Base-by-base conservation (phyloP, 2,113 vertebrate genomes). In the Catharus fuscescens region DNA sequence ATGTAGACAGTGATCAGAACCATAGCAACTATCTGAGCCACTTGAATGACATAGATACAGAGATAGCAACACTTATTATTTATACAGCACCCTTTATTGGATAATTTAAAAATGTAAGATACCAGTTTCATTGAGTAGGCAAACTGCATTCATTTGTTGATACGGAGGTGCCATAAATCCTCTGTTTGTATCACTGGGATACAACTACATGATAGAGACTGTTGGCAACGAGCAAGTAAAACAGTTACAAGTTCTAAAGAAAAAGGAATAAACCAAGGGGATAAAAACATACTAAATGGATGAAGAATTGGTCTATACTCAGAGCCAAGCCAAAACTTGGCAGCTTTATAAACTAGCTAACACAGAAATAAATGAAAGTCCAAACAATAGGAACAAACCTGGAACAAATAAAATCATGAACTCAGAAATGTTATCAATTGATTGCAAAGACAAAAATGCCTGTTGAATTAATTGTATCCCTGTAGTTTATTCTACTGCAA, bases 51-150 rank as follows among this genome's bases (percentile, higher is more conserved):
- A 64, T 64, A 90, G 88, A 90, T 71, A 73, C 36, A 78, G 87
- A 90, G 86, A 88, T 78, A 93, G 61, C 56, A 71, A 85, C 66
- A 67, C 71, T 77, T 56, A 31, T 88, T 88, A 95, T 86, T 96
- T 94, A 86, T 64, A 92, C 53, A 96, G 88, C 92, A 94, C 56
- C 76, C 83, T 96, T 94, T 93, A 96, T 77, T 96, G 82, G 72
- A 92, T 93, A 92, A 96, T 78, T 81, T 8, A 66, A 80, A 93
- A 92, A 88, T 66, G 72, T 74, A 76, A 93, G 88, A 80, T 77
- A 86, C 34, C 36, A 53, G 52, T 96, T 92, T 94, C 34, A 91
- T 42, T 78, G 62, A 92, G 52, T 29, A 83, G 61, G 79, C 47
- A 83, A 94, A 94, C 82, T 88, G 88, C 79, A 90, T 94, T 96